A percentile compares a stretch with the other conserved stretches of the same genome.
These are phyloP conservation scores for Limanda limanda DNA, from an alignment of 2,113 vertebrate genomes.

Conservation along the genomic window DNA sequence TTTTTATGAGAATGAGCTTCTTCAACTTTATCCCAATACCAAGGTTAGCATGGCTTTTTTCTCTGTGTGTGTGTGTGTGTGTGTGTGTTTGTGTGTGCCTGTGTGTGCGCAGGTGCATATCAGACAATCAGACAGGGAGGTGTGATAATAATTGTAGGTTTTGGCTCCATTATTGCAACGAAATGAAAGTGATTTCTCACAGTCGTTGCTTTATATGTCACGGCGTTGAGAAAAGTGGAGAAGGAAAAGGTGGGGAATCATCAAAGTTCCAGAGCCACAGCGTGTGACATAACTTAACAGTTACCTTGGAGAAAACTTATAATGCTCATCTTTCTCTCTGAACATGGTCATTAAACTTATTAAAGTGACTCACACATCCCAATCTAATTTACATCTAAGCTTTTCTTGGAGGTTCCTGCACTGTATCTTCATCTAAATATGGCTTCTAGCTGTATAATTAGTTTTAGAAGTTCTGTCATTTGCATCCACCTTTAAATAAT, in stretches of 20 bases:
- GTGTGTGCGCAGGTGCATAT: not conserved
- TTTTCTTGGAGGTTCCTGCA: slow-evolving; percentile 31
- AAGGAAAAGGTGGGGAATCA: not conserved
- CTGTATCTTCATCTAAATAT: slow-evolving; percentile 1
- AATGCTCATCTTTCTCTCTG: not conserved
- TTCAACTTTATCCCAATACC: too few species aligned
- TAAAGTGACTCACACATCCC: not conserved
- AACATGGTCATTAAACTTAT: slow-evolving; percentile 39
- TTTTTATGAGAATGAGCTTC: too few species aligned
- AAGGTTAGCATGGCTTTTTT: too few species aligned
- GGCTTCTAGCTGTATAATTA: slow-evolving; percentile 37
- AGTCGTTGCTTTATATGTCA: slow-evolving; percentile 36
- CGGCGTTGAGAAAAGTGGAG: slow-evolving; percentile 20
- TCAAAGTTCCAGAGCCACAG: not conserved
- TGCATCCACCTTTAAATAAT: slow-evolving; percentile 48
- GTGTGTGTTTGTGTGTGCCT: not conserved
- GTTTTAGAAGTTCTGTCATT: slow-evolving; percentile 32
- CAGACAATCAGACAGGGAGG: slow-evolving; percentile 31
- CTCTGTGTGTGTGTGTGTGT: slow-evolving; percentile 6
- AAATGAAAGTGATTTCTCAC: slow-evolving; percentile 69
- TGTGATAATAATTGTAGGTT: slow-evolving; percentile 53
- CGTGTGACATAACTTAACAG: slow-evolving; percentile 15
- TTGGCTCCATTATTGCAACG: slow-evolving; percentile 58
- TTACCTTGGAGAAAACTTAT: slow-evolving; percentile 24
- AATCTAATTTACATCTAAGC: slow-evolving; percentile 29